A percentile compares a stretch with the other conserved stretches of the same genome.
Evolutionary conservation across 2,888 invertebrate genomes (phyloP).

Genomic region (Atrina japonica): DNA sequence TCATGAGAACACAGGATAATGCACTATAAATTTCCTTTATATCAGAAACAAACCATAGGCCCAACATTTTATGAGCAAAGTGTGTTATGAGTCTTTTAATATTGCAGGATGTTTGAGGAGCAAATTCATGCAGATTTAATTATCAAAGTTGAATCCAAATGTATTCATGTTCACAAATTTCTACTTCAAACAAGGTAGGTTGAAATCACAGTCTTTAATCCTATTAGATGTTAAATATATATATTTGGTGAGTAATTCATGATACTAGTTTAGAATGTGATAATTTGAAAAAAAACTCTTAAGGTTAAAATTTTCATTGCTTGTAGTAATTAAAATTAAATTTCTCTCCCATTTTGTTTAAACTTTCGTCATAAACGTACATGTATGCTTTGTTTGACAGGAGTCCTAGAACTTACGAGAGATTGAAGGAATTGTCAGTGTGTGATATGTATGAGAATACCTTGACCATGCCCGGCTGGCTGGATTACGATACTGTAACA

Average conservation of each 20-base stretch:
- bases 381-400: no score
- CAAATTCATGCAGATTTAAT: constrained; percentile 57
- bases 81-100: no score
- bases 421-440: constrained; percentile 33
- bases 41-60: no score
- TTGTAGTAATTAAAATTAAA: no score
- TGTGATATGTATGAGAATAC: constrained; percentile 18
- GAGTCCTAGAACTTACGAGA: constrained; percentile 37
- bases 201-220: not conserved
- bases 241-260: not conserved
- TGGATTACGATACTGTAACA: constrained; percentile 25
- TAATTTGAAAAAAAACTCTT: no score
- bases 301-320: no score
- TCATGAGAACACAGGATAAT: no score
- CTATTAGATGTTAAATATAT: not conserved
- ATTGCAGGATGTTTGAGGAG: constrained; percentile 60
- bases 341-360: not conserved
- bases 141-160: constrained; percentile 45
- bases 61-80: no score
- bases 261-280: not conserved
- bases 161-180: constrained; percentile 53
- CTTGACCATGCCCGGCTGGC: constrained; percentile 32
- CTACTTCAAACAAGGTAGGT: constrained; percentile 61
- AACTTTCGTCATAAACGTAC: no score
- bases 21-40: no score